Conservation (phyloP, 2,888 invertebrate genomes). For the Limenitis camilla region DNA sequence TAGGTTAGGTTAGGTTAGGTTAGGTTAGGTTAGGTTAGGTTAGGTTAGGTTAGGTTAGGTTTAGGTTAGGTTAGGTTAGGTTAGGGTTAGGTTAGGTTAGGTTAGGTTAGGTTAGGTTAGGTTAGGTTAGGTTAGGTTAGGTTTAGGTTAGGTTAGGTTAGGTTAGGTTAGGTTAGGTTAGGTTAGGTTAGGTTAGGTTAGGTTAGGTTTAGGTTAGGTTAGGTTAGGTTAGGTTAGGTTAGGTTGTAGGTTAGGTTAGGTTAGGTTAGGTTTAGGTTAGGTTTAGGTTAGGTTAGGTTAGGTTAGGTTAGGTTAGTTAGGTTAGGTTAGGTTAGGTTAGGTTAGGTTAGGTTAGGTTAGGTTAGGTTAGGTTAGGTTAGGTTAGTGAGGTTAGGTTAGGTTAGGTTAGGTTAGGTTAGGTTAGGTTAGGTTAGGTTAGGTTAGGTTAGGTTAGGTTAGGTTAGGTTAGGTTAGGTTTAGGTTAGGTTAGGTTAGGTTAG, state of each 20-base stretch:
- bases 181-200: constrained; percentile 23
- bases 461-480: constrained; percentile 23
- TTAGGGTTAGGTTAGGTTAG: too few relatives aligned
- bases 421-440: constrained; percentile 22
- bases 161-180: constrained; percentile 22
- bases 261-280: constrained; percentile 10
- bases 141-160: constrained; percentile 8
- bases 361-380: constrained; percentile 18
- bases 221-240: constrained; percentile 10
- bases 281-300: constrained; percentile 13
- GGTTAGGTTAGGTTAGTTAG: constrained; percentile 19
- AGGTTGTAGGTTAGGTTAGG: constrained; percentile 3
- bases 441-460: constrained; percentile 23
- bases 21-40: background rate
- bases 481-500: constrained; percentile 22
- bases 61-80: background rate
- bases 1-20: background rate
- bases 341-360: constrained; percentile 19
- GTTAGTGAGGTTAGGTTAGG: constrained; percentile 13
- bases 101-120: constrained; percentile 2
- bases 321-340: constrained; percentile 26
- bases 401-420: constrained; percentile 19
- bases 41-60: background rate
- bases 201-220: constrained; percentile 24
- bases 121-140: constrained; percentile 2